phyloP scores from a whole-genome alignment of 1,140 invertebrate genomes.

The Ostrea edulis region DNA sequence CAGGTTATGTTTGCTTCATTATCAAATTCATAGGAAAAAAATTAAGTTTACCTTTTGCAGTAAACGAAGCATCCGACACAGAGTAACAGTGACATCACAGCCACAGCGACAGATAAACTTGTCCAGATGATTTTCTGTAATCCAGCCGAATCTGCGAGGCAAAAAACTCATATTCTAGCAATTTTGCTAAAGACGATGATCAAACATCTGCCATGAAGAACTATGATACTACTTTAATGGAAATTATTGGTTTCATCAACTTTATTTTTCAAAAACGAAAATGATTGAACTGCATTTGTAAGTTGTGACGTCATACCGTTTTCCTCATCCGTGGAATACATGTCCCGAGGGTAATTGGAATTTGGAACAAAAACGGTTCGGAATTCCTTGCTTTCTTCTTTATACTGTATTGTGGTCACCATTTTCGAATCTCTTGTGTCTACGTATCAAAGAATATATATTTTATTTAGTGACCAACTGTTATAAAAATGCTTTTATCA shows the following conservation, averaged over 20 bases:
- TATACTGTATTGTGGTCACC: not conserved
- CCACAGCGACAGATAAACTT: not conserved
- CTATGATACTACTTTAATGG: too few species aligned
- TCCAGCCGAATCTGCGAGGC: not conserved
- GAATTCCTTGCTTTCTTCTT: not conserved
- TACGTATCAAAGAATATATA: not conserved
- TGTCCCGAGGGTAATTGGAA: not conserved
- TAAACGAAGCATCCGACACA: not conserved
- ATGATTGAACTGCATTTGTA: not conserved
- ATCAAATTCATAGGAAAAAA: too few species aligned
- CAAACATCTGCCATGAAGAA: too few species aligned
- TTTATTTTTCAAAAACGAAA: too few species aligned
- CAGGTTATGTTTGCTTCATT: too few species aligned
- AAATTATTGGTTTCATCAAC: too few species aligned
- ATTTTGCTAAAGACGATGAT: too few species aligned
- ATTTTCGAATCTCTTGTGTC: not conserved
- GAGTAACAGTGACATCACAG: not conserved
- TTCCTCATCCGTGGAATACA: not conserved
- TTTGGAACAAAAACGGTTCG: not conserved
- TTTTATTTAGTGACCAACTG: too few species aligned
- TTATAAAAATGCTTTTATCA: too few species aligned
- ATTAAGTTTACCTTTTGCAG: slow-evolving; percentile 4
- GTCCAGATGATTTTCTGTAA: not conserved
- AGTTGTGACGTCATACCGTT: not conserved
- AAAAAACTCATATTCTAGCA: too few species aligned